Evolutionary conservation across 1,140 invertebrate genomes (phyloP), one percentile per base, ranked within the genome.

Genomic region (Macrocentrus cingulum): DNA sequence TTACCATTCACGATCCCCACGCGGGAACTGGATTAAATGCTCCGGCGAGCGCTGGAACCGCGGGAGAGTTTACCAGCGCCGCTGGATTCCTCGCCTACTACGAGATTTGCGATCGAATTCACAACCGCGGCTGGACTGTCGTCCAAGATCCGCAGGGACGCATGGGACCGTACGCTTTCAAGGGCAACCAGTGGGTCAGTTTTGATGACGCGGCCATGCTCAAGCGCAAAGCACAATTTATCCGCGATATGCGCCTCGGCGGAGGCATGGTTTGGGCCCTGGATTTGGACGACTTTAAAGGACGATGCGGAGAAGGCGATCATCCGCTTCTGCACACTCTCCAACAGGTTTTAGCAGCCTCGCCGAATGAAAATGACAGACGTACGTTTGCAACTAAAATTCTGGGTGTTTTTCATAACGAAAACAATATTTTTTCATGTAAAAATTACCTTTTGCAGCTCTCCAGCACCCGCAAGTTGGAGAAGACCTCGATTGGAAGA

Each of bases 221-320:
- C 2, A 81, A 84, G 36, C 84, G 84, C 49, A 95, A 95, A 74
- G 84, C 89, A 0, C 83, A 92, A 56, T 89, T 86, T 60, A 84
- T 92, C 2, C 84, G 88, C 60, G 82, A 87, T 6, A 84, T 91
- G 75, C 83, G 87, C 59, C 80, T 95, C 1, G 92, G 88, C 0
- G 92, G 92, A 42, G 91, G 89, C 9, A 95, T 95, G 92, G 85
- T 95, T 4, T 95, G 92, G 92, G 91, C 92, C 0, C 74, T 95
- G 2, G 91, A 84, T 69, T 67, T 84, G 1, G 83, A 85, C 59
- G 83, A 84, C 56, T 84, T 83, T 56, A 73, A 70, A 36, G 79
- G 79, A 50, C 68, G 83, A 48, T 92, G 90, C 69, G 87, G 87
- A 1, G 82, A 88, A 70, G 90, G 91, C 9, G 80, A 83, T 44